Conservation (phyloP, 2,113 vertebrate species). For the Nibea albiflora region DNA sequence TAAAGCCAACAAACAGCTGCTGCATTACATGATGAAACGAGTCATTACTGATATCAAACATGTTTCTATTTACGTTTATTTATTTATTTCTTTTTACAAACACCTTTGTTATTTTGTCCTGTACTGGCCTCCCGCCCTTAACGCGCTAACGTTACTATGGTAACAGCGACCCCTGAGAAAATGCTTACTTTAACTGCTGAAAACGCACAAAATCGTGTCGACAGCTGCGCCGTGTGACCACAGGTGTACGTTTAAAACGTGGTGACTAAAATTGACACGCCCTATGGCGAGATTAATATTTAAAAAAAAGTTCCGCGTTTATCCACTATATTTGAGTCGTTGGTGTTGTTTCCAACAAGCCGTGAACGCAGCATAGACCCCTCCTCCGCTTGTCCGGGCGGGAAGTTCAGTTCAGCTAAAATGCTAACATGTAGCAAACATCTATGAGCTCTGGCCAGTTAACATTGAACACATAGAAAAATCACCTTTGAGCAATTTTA, state of each 20-base stretch:
- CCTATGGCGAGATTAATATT: not conserved
- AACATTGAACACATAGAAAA: not conserved
- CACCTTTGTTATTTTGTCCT: not conserved
- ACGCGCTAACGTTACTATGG: not conserved
- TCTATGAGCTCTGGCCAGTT: fast-evolving
- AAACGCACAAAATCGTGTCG: not conserved
- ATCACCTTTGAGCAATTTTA: not conserved
- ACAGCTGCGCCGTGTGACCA: not conserved
- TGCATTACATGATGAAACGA: too few species aligned
- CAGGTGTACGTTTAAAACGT: not conserved
- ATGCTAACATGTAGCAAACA: not conserved
- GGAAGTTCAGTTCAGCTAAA: slow-evolving; percentile 52
- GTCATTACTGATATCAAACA: too few species aligned
- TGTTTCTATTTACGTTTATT: not conserved
- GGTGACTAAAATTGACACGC: not conserved
- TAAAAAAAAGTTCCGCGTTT: not conserved
- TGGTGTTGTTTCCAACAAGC: not conserved
- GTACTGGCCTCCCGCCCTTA: not conserved
- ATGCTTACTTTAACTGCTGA: not conserved
- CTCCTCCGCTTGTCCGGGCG: slow-evolving; percentile 47
- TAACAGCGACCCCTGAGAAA: not conserved
- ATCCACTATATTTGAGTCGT: not conserved
- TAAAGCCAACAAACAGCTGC: too few species aligned
- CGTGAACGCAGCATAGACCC: slow-evolving; percentile 34
- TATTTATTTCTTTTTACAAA: not conserved